These are phyloP conservation scores for Oscheius sp. DNA, from an alignment of 2,888 invertebrate genomes.

Conservation along the genomic window DNA sequence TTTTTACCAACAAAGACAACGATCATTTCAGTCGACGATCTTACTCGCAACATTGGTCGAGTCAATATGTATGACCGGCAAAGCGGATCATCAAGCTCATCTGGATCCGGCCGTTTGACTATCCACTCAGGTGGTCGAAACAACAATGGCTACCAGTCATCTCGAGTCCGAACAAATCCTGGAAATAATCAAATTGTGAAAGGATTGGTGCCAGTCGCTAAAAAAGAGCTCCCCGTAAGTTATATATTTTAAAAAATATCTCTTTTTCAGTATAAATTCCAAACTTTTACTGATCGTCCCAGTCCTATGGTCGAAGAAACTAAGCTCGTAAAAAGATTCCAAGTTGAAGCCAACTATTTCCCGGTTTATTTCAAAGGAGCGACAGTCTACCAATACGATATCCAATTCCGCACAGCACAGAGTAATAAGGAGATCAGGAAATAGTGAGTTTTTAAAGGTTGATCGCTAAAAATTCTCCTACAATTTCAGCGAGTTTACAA, in stretches of 20 bases:
- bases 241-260: background rate
- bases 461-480: background rate
- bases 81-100: too few species aligned
- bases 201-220: conserved; percentile 8
- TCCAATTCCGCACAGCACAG: background rate
- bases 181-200: background rate
- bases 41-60: too few species aligned
- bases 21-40: too few species aligned
- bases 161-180: too few species aligned
- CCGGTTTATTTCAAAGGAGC: background rate
- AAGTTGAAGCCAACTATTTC: conserved; percentile 33
- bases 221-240: conserved; percentile 2
- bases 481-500: conserved; percentile 15
- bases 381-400: conserved; percentile 18
- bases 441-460: background rate
- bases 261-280: conserved; percentile 11
- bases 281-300: conserved; percentile 18
- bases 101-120: too few species aligned
- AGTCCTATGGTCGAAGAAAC: background rate
- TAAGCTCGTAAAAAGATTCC: background rate
- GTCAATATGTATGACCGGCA: too few species aligned
- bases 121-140: too few species aligned
- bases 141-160: too few species aligned
- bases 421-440: conserved; percentile 2
- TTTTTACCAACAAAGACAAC: too few species aligned